Evolutionary conservation across 2,113 vertebrate species (phyloP).

Genomic region (Stegastes partitus): DNA sequence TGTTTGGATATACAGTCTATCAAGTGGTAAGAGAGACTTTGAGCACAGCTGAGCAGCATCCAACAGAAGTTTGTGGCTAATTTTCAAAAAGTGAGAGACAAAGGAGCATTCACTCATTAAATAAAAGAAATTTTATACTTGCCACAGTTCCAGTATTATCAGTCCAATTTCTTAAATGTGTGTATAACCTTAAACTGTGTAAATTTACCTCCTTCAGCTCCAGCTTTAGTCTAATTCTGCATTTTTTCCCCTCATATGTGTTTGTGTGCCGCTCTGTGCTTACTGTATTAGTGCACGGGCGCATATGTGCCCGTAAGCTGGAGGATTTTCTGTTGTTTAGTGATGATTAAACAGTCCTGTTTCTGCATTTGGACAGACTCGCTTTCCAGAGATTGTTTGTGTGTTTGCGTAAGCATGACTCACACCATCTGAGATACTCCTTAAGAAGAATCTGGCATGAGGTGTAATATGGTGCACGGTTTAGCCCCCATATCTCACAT

Average conservation of each 20-base stretch:
- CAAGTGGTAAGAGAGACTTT: neutral
- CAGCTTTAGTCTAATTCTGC: neutral
- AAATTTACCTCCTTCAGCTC: neutral
- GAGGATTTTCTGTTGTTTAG: conserved; percentile 15
- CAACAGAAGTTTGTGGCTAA: neutral
- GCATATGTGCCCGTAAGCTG: conserved; percentile 31
- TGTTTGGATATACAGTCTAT: neutral
- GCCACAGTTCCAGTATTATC: too few species aligned
- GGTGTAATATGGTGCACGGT: conserved; percentile 8
- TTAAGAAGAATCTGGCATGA: conserved; percentile 18
- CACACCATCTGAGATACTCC: conserved; percentile 27
- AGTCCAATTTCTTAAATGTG: too few species aligned
- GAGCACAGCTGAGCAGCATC: neutral
- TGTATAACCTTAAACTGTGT: neutral
- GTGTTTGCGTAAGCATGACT: conserved; percentile 34
- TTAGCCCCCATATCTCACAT: conserved; percentile 17
- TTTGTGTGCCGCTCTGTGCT: neutral
- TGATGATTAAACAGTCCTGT: conserved; percentile 29
- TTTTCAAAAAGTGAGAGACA: too few species aligned
- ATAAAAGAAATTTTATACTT: too few species aligned
- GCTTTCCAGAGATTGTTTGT: conserved; percentile 40
- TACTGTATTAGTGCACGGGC: neutral
- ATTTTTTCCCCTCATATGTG: neutral
- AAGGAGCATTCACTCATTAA: too few species aligned
- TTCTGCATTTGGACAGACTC: conserved; percentile 10